A percentile compares a stretch with the other conserved stretches of the same genome.
Conservation (phyloP, 2,888 invertebrate species). For the Nephrotoma flavescens region DNA sequence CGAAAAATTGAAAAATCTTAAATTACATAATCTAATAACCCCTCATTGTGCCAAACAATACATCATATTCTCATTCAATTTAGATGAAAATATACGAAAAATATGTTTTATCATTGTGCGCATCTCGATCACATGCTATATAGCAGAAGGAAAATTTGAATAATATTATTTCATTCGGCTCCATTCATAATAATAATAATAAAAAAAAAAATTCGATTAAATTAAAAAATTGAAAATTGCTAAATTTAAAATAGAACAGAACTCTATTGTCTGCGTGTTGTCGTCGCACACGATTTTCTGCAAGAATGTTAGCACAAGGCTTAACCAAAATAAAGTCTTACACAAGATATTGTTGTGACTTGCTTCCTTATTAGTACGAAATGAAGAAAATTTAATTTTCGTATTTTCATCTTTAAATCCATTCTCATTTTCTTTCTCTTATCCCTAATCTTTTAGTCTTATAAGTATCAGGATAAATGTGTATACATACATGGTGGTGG, state of each 20-base stretch:
- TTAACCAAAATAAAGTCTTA: too few species aligned
- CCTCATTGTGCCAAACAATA: neutral
- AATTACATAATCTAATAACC: neutral
- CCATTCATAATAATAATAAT: neutral
- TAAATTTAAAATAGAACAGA: neutral
- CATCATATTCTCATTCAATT: neutral
- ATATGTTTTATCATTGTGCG: neutral
- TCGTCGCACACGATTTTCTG: neutral
- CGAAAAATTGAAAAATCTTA: neutral
- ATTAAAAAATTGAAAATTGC: neutral
- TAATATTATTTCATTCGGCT: neutral
- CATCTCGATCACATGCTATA: neutral
- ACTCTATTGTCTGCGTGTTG: neutral
- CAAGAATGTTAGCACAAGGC: too few species aligned
- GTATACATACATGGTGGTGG: too few species aligned
- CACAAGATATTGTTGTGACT: too few species aligned
- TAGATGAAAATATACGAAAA: neutral
- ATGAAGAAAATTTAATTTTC: too few species aligned
- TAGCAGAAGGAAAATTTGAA: neutral
- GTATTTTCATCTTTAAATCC: too few species aligned
- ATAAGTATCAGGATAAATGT: too few species aligned
- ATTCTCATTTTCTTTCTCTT: too few species aligned
- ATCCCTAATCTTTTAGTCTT: too few species aligned
- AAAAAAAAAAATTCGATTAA: neutral
- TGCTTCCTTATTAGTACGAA: too few species aligned